phyloP scores from a whole-genome alignment of 2,797 vertebrate genomes.

The Urocyon cinereoargenteus region DNA sequence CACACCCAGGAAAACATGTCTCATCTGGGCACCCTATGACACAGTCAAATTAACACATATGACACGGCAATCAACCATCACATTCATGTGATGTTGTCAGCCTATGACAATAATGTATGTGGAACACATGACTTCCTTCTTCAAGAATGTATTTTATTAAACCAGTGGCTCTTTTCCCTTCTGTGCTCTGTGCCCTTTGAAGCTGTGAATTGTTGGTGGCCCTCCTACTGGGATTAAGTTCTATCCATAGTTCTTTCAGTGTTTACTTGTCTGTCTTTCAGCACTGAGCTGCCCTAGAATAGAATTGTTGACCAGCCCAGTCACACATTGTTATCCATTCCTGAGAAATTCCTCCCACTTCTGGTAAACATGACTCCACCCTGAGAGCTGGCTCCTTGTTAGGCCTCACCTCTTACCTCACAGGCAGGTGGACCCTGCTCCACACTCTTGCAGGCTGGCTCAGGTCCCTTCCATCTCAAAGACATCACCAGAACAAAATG shows the following conservation, averaged over 20 bases:
- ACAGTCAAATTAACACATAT: neutral
- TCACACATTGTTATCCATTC: neutral
- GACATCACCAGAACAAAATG: neutral
- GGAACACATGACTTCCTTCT: neutral
- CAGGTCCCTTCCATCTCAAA: neutral
- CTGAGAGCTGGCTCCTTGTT: neutral
- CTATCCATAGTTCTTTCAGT: neutral
- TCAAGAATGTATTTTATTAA: neutral
- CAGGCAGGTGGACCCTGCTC: neutral
- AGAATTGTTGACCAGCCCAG: neutral
- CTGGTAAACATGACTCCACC: neutral
- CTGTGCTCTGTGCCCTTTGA: neutral
- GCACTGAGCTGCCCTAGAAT: neutral
- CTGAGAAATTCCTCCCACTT: neutral
- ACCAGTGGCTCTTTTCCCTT: neutral
- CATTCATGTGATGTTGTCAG: neutral
- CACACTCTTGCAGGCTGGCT: neutral
- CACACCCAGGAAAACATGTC: neutral
- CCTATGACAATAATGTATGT: neutral
- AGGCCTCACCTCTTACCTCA: neutral
- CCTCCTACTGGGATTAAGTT: neutral
- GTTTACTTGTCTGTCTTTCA: neutral
- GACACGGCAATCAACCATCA: neutral
- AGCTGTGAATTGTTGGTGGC: neutral
- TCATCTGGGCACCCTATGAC: neutral